Conservation (phyloP, 64 coral and sea anemone species). For the Montipora sp. region DNA sequence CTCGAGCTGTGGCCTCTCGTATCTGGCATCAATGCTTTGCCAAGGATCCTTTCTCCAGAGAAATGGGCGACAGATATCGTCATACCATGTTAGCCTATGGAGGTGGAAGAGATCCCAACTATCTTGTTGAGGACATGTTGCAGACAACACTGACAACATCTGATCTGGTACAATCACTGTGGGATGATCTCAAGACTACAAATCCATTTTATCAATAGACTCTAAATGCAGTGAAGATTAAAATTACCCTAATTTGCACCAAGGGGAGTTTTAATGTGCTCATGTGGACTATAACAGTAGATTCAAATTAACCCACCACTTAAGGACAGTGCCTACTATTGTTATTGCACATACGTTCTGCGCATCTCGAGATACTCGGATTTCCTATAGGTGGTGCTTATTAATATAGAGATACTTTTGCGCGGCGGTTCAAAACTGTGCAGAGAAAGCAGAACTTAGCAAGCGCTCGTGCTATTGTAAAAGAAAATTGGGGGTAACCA, state of each 20-base stretch:
- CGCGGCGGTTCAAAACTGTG: too few species aligned
- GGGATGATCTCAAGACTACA: constrained; percentile 72
- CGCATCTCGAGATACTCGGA: too few species aligned
- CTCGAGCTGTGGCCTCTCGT: constrained; percentile 87
- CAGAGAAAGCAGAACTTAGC: too few species aligned
- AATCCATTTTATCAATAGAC: constrained; percentile 74
- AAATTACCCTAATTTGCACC: neutral
- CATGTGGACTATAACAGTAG: too few species aligned
- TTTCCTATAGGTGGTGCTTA: too few species aligned
- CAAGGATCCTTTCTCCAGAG: constrained; percentile 82
- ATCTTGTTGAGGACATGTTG: constrained; percentile 89
- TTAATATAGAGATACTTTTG: too few species aligned
- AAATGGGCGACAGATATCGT: constrained; percentile 88
- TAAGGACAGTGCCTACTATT: too few species aligned
- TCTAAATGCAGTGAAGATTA: neutral
- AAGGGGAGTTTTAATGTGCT: too few species aligned
- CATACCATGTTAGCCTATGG: constrained; percentile 87
- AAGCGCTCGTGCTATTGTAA: too few species aligned
- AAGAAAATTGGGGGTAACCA: too few species aligned
- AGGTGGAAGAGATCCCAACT: constrained; percentile 81
- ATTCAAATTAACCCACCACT: too few species aligned
- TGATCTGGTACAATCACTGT: constrained; percentile 85
- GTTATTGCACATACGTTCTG: too few species aligned
- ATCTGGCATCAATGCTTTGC: constrained; percentile 95
- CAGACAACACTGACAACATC: constrained; percentile 70